Percentiles rank a stretch among this genome's conserved stretches.
Conservation (phyloP, 2,888 invertebrate species). For the Matsumyia berberina region DNA sequence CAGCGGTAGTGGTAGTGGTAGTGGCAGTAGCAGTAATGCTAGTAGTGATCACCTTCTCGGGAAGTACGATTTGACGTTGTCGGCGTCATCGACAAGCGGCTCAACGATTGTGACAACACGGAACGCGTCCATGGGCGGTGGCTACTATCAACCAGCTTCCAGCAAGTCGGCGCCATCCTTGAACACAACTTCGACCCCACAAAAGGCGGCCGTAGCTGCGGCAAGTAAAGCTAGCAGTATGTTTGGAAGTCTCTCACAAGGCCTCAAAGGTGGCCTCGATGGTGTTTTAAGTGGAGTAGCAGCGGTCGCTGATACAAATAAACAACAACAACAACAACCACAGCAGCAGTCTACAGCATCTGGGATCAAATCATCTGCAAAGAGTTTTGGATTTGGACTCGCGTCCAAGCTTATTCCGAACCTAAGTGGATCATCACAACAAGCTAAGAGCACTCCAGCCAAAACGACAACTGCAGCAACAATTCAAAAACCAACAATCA, state of each 20-base stretch:
- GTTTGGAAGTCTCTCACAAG: conserved; percentile 81
- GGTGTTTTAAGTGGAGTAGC: conserved; percentile 80
- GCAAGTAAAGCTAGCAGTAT: conserved; percentile 81
- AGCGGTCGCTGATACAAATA: conserved; percentile 66
- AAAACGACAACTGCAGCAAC: conserved; percentile 36
- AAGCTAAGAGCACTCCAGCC: conserved; percentile 56
- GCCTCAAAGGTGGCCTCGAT: conserved; percentile 81
- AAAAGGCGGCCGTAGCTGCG: conserved; percentile 83
- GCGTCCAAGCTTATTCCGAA: conserved; percentile 82
- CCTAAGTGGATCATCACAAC: conserved; percentile 78
- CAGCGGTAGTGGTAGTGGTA: conserved; percentile 65
- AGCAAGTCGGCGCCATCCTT: conserved; percentile 48
- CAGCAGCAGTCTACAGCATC: conserved; percentile 74
- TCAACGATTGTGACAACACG: conserved; percentile 56
- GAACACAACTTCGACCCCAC: conserved; percentile 75
- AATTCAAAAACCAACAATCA: conserved; percentile 40
- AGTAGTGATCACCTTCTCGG: conserved; percentile 39
- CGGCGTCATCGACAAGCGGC: conserved; percentile 60
- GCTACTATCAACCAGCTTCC: conserved; percentile 78
- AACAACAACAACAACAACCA: conserved; percentile 59
- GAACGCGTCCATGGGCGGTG: conserved; percentile 50
- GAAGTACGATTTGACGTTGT: conserved; percentile 70
- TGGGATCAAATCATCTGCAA: conserved; percentile 65
- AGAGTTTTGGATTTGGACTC: conserved; percentile 80
- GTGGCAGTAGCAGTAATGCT: conserved; percentile 63